A percentile compares a stretch with the other conserved stretches of the same genome.
Conservation (phyloP, 1,140 invertebrate species). For the Drosophila hydei region DNA sequence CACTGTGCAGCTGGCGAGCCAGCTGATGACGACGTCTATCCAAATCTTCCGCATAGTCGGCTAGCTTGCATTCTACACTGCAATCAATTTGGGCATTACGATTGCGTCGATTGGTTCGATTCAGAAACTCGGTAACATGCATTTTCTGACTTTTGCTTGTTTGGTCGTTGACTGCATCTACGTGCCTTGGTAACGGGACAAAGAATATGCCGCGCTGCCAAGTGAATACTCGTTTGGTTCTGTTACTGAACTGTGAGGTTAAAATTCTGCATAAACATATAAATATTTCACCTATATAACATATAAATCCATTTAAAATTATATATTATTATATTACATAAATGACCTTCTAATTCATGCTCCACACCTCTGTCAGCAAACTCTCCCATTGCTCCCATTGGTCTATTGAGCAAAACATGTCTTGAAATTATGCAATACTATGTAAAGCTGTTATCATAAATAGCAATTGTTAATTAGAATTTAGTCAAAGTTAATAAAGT, state of each 20-base stretch:
- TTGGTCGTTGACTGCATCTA: constrained; percentile 6
- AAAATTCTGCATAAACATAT: too few relatives aligned
- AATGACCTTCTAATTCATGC: too few relatives aligned
- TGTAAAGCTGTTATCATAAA: neutral
- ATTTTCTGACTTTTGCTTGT: constrained; percentile 23
- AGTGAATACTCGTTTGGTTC: neutral
- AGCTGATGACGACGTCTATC: constrained; percentile 50
- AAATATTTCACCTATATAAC: too few relatives aligned
- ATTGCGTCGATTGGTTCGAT: constrained; percentile 58
- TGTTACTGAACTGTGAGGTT: constrained; percentile 7
- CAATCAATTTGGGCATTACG: constrained; percentile 56
- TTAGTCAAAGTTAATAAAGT: neutral
- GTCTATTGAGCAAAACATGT: too few relatives aligned
- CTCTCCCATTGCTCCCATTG: too few relatives aligned
- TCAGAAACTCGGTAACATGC: constrained; percentile 54
- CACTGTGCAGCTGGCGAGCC: constrained; percentile 34
- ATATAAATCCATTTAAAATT: too few relatives aligned
- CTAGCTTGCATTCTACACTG: constrained; percentile 44
- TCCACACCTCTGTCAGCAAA: too few relatives aligned
- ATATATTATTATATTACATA: too few relatives aligned
- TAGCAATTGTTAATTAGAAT: neutral
- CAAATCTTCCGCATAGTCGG: constrained; percentile 44
- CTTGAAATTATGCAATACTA: too few relatives aligned
- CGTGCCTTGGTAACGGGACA: constrained; percentile 3
- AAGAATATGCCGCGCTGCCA: neutral